phyloP scores from a whole-genome alignment of 2,888 invertebrate genomes.

The Scaptodrosophila latifasciaeformis region DNA sequence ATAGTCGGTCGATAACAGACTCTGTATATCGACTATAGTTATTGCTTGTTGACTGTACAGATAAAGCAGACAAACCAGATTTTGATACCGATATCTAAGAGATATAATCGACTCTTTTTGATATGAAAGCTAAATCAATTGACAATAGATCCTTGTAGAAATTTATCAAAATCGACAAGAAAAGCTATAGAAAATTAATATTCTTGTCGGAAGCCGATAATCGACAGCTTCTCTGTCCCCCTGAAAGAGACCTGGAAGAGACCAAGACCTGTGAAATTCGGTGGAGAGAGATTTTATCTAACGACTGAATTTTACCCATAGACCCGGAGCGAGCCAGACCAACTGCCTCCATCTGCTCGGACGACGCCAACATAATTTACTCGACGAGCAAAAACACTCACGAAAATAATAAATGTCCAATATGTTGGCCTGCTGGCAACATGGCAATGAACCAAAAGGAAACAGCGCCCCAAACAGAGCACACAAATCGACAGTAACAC shows the following conservation, averaged over 20 bases:
- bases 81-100: no score
- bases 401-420: constrained; percentile 70
- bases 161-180: no score
- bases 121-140: no score
- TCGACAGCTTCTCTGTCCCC: not conserved
- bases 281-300: not conserved
- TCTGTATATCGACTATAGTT: no score
- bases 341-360: constrained; percentile 14
- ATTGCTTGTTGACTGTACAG: no score
- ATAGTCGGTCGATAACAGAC: no score
- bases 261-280: not conserved
- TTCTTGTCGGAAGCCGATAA: not conserved
- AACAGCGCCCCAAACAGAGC: constrained; percentile 32
- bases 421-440: constrained; percentile 60
- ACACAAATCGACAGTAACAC: constrained; percentile 37
- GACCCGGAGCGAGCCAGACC: constrained; percentile 12
- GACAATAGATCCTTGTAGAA: no score
- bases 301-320: not conserved
- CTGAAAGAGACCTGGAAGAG: not conserved
- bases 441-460: constrained; percentile 45
- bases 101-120: no score
- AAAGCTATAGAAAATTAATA: no score
- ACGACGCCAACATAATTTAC: constrained; percentile 52
- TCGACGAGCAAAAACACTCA: constrained; percentile 65
- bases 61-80: no score